Conservation (phyloP, 23 tunicate genomes). For the Botrylloides violaceus region DNA sequence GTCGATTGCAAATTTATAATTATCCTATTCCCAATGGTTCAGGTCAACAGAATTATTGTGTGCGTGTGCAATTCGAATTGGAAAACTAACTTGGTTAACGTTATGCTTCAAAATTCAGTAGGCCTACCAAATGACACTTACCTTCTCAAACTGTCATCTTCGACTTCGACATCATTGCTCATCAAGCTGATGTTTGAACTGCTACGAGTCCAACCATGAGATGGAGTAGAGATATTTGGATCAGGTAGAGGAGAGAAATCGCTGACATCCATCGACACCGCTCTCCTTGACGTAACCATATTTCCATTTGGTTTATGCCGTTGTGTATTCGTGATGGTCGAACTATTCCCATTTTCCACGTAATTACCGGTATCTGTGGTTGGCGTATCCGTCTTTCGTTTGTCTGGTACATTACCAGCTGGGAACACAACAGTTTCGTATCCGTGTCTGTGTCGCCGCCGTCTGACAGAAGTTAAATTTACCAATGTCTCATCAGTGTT, state of each 20-base stretch:
- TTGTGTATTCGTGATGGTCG: background rate
- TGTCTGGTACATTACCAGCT: conserved; percentile 16
- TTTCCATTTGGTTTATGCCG: background rate
- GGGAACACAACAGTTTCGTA: conserved; percentile 39
- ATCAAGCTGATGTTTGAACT: conserved; percentile 49
- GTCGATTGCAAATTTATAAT: too few relatives aligned
- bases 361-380: background rate
- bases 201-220: conserved; percentile 47
- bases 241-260: background rate
- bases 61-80: too few relatives aligned
- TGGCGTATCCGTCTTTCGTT: background rate
- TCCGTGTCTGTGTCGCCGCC: conserved; percentile 48
- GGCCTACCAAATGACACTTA: conserved; percentile 8
- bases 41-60: too few relatives aligned
- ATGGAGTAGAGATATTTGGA: background rate
- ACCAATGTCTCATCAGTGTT: conserved; percentile 23
- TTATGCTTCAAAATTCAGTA: background rate
- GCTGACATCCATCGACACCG: background rate
- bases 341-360: background rate
- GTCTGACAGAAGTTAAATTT: conserved; percentile 17
- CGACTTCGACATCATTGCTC: conserved; percentile 57
- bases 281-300: background rate
- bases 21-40: too few relatives aligned
- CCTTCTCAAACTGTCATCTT: conserved; percentile 80
- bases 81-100: too few relatives aligned